phyloP scores from a whole-genome alignment of 2,113 vertebrate species.

The Ibidorhyncha struthersii region DNA sequence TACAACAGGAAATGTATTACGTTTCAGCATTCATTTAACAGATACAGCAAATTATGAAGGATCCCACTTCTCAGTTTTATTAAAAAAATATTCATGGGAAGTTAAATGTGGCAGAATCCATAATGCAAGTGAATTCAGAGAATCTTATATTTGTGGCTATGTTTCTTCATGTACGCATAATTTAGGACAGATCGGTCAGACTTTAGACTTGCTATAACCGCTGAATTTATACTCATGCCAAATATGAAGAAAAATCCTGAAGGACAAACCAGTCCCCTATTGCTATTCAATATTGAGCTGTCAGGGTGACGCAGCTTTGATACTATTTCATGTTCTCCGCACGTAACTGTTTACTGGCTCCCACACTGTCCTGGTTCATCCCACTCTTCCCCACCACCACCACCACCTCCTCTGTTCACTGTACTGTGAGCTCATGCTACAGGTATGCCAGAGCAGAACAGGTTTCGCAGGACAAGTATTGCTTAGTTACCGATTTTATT shows the following conservation, averaged over 20 bases:
- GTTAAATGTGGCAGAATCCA: neutral
- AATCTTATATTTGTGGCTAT: neutral
- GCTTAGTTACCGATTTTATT: slow-evolving; percentile 16
- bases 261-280: neutral
- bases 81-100: neutral
- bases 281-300: neutral
- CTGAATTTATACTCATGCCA: neutral
- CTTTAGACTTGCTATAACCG: neutral
- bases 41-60: neutral
- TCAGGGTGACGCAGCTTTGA: neutral
- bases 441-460: neutral
- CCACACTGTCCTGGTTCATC: neutral
- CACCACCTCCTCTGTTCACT: neutral
- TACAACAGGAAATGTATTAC: neutral
- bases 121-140: neutral
- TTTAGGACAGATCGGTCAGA: neutral
- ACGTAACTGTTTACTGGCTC: neutral
- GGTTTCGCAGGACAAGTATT: neutral
- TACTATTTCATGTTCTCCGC: neutral
- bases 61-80: neutral
- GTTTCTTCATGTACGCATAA: neutral
- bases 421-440: neutral
- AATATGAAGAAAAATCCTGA: neutral
- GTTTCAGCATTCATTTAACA: neutral
- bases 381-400: neutral